phyloP scores from a whole-genome alignment of 2,888 invertebrate species.

The Julus scandinavius region DNA sequence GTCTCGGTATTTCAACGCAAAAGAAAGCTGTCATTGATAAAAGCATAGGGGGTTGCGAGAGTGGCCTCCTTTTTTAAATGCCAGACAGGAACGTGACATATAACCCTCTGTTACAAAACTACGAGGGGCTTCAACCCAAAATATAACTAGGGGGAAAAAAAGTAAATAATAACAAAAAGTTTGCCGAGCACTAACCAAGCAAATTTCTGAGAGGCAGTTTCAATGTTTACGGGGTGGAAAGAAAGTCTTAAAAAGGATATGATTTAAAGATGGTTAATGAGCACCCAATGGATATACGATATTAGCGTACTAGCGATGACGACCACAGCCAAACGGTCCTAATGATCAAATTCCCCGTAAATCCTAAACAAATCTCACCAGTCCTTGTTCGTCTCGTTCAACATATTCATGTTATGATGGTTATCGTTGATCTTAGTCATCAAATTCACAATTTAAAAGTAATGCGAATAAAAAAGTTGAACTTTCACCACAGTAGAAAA shows the following conservation, averaged over 20 bases:
- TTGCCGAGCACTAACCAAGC: not conserved
- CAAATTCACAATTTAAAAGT: no score
- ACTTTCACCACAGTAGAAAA: no score
- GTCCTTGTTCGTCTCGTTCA: no score
- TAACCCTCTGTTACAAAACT: not conserved
- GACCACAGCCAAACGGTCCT: no score
- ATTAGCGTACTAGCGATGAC: no score
- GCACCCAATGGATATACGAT: no score
- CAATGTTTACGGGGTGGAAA: not conserved
- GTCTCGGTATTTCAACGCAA: not conserved
- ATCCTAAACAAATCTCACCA: no score
- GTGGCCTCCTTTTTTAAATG: not conserved
- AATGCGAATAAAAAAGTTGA: no score
- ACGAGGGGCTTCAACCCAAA: slow-evolving; percentile 17
- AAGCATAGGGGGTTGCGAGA: not conserved
- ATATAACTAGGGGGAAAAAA: not conserved
- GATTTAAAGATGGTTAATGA: not conserved
- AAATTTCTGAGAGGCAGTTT: no score
- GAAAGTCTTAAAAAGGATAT: not conserved
- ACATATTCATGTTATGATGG: no score
- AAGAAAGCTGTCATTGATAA: slow-evolving; percentile 42
- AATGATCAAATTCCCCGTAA: no score
- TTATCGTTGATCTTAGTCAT: no score
- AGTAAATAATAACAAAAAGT: not conserved
- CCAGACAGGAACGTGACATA: slow-evolving; percentile 21